Conservation (phyloP, 2,797 vertebrate genomes). For the Melanotaenia maccullochi region DNA sequence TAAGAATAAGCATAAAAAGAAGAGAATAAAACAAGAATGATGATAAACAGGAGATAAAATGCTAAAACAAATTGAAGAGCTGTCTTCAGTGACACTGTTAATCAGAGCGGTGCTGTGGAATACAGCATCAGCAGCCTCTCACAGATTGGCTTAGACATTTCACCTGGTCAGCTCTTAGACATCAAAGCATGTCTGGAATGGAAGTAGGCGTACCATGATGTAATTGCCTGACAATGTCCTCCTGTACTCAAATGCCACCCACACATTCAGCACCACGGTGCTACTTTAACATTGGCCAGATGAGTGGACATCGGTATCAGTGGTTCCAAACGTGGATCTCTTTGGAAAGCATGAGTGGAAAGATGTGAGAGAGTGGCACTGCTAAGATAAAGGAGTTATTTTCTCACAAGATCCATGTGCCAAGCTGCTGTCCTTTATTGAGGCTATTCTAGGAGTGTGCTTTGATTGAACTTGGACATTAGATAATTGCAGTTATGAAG, state of each 20-base stretch:
- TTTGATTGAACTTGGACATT: slow-evolving; percentile 49
- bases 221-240: slow-evolving; percentile 63
- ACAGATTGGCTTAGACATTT: slow-evolving; percentile 46
- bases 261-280: slow-evolving; percentile 59
- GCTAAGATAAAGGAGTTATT: slow-evolving; percentile 81
- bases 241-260: slow-evolving; percentile 47
- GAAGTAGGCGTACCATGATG: slow-evolving; percentile 59
- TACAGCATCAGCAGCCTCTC: slow-evolving; percentile 36
- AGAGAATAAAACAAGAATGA: slow-evolving; percentile 2
- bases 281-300: slow-evolving; percentile 72
- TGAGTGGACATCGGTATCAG: slow-evolving; percentile 66
- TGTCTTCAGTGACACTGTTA: slow-evolving; percentile 13
- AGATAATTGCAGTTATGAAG: slow-evolving; percentile 61
- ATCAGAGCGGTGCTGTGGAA: slow-evolving; percentile 25
- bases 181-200: slow-evolving; percentile 63
- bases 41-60: not conserved
- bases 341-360: slow-evolving; percentile 71
- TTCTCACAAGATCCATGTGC: slow-evolving; percentile 67
- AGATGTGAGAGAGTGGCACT: slow-evolving; percentile 65
- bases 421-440: slow-evolving; percentile 46
- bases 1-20: not conserved
- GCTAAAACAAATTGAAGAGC: not conserved
- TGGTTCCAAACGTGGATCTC: slow-evolving; percentile 74
- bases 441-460: slow-evolving; percentile 55
- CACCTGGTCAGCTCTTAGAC: slow-evolving; percentile 66